Conservation (phyloP, 2,888 invertebrate species). For the Lochmaea capreae region DNA sequence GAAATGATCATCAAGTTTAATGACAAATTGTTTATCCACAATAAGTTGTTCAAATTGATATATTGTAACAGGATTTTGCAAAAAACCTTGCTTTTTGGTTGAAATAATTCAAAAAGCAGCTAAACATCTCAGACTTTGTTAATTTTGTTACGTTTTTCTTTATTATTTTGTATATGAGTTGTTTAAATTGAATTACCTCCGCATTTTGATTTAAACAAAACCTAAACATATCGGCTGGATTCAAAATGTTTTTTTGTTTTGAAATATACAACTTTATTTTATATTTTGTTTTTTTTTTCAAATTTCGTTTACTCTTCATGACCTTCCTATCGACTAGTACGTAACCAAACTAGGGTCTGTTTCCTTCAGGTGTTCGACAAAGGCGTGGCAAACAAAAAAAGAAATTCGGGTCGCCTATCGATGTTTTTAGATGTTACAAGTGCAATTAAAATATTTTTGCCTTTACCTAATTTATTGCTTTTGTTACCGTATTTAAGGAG, state of each 20-base stretch:
- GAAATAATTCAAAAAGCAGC: background rate
- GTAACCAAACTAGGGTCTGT: constrained; percentile 58
- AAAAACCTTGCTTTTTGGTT: background rate
- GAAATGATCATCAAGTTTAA: too few species aligned
- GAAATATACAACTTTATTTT: constrained; percentile 63
- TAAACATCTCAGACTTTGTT: constrained; percentile 11
- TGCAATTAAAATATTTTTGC: background rate
- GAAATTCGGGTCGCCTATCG: background rate
- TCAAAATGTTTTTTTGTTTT: constrained; percentile 58
- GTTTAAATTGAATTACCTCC: constrained; percentile 38
- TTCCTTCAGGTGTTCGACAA: constrained; percentile 10
- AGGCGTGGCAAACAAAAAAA: background rate
- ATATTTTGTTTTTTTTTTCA: constrained; percentile 55
- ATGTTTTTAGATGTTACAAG: background rate
- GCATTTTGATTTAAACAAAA: constrained; percentile 42
- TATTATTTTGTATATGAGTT: constrained; percentile 36
- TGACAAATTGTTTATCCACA: too few species aligned
- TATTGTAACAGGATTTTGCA: background rate
- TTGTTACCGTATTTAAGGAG: background rate
- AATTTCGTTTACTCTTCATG: constrained; percentile 1
- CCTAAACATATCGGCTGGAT: constrained; percentile 57
- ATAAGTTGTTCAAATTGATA: too few species aligned
- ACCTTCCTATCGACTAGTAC: constrained; percentile 30
- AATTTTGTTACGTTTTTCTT: constrained; percentile 30
- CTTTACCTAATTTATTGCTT: background rate